Percentiles rank a stretch among this genome's conserved stretches.
Conservation (phyloP, 1,140 invertebrate species). For the Linepithema humile region DNA sequence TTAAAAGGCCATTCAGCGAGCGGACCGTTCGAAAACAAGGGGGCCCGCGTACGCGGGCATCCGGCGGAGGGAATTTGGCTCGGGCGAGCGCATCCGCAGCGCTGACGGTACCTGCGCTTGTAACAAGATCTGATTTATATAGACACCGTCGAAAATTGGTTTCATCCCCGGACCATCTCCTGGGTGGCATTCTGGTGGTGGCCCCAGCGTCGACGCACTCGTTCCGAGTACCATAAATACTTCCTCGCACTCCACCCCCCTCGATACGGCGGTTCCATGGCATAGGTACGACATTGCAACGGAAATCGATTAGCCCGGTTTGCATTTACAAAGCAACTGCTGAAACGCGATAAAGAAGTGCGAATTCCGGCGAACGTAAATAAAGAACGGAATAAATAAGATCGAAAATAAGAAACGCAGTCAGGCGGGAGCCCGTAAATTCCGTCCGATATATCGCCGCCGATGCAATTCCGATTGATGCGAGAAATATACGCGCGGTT, state of each 20-base stretch:
- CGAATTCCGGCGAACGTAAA: constrained; percentile 14
- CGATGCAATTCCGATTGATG: neutral
- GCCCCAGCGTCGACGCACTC: constrained; percentile 68
- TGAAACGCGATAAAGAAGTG: constrained; percentile 50
- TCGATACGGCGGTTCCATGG: constrained; percentile 22
- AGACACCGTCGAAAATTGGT: constrained; percentile 80
- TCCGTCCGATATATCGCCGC: neutral
- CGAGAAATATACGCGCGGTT: neutral
- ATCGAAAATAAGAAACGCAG: neutral
- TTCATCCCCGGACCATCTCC: constrained; percentile 77
- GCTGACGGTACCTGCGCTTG: constrained; percentile 69
- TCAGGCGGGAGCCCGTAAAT: neutral
- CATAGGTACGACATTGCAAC: constrained; percentile 30
- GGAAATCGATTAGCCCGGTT: constrained; percentile 66
- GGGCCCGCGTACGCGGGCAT: neutral
- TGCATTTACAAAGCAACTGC: constrained; percentile 45
- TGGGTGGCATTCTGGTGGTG: constrained; percentile 75
- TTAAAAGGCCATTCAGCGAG: constrained; percentile 68
- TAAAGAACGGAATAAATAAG: constrained; percentile 9
- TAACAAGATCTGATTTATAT: constrained; percentile 83
- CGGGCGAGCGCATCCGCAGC: constrained; percentile 13
- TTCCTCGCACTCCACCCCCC: constrained; percentile 29
- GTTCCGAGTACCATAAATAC: constrained; percentile 73
- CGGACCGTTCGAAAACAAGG: neutral
- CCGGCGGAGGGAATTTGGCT: neutral